These are phyloP conservation scores for Pempheris klunzingeri DNA, from an alignment of 2,797 vertebrate species.

Conservation along the genomic window DNA sequence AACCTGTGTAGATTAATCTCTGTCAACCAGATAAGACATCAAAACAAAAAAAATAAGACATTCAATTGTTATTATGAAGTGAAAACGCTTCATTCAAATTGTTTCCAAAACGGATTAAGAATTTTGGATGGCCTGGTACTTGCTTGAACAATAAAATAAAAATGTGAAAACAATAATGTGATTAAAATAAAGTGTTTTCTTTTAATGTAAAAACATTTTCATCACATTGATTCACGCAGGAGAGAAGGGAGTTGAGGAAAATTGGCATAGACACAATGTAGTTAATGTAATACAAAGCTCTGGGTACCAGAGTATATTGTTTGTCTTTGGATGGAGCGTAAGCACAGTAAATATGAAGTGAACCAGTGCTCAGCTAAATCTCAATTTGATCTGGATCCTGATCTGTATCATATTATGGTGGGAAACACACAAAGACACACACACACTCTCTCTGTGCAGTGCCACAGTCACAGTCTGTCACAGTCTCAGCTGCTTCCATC, in stretches of 20 bases:
- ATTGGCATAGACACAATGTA: not conserved
- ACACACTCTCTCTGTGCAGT: conserved; percentile 7
- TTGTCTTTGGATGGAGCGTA: not conserved
- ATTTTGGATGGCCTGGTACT: not conserved
- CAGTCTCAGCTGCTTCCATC: conserved; percentile 27
- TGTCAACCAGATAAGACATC: not conserved
- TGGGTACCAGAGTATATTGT: not conserved
- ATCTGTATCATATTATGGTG: not conserved
- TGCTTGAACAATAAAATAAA: not conserved
- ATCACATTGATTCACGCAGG: not conserved
- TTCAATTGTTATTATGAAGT: no score
- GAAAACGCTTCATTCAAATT: not conserved
- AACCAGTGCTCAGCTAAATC: not conserved
- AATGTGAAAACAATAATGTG: not conserved
- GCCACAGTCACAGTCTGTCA: no score
- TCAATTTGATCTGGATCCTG: conserved; percentile 1
- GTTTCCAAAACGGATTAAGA: not conserved
- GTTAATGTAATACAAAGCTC: not conserved
- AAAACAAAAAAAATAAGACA: conserved; percentile 8
- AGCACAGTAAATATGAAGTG: not conserved
- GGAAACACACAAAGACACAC: not conserved
- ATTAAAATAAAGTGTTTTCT: not conserved
- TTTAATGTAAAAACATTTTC: not conserved
- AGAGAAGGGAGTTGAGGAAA: not conserved
- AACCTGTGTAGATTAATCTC: not conserved